Evolutionary conservation across 2,797 vertebrate species (phyloP).

Genomic region (Coendou prehensilis): DNA sequence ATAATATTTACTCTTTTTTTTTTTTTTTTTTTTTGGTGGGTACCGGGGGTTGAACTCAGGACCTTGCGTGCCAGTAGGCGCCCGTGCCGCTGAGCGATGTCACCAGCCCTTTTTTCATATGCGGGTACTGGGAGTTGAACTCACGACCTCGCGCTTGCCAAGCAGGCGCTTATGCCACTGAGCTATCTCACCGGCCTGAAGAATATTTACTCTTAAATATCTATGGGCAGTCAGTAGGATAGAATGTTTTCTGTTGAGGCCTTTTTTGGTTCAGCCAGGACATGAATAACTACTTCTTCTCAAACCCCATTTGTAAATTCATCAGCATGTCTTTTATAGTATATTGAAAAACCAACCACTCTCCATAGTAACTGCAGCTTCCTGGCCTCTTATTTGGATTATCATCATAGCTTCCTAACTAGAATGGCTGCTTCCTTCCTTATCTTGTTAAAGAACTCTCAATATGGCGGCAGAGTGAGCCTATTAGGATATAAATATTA

Average conservation of each 20-base stretch:
- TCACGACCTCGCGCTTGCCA: too few species aligned
- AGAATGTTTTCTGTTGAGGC: conserved; percentile 10
- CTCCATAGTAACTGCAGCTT: background rate
- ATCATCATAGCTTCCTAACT: background rate
- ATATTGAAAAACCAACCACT: background rate
- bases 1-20: background rate
- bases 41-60: too few species aligned
- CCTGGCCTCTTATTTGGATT: background rate
- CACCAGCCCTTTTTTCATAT: too few species aligned
- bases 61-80: too few species aligned
- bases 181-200: background rate
- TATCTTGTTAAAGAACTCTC: background rate
- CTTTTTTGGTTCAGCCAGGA: background rate
- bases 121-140: too few species aligned
- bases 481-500: conserved; percentile 23
- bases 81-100: too few species aligned
- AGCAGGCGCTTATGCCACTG: too few species aligned
- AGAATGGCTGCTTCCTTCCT: background rate
- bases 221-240: background rate
- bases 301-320: background rate
- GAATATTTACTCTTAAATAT: background rate
- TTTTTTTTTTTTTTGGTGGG: too few species aligned
- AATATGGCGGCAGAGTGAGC: background rate
- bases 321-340: background rate
- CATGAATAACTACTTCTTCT: background rate